Base-by-base conservation (phyloP, 2,888 invertebrate species). In the Tipula unca region DNA sequence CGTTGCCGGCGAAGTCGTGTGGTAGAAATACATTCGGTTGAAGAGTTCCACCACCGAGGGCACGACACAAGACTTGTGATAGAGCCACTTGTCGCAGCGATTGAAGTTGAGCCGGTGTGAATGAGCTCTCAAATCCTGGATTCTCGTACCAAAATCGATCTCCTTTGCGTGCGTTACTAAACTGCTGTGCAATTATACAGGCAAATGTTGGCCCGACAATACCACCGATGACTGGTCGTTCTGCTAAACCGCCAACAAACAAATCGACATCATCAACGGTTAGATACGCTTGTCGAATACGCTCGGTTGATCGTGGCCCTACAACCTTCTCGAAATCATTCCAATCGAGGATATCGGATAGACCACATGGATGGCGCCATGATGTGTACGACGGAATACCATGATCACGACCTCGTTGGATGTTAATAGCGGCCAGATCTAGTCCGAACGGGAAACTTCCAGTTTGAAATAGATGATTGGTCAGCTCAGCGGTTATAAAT, bases 71-170 rank as follows among this genome's bases (percentile, higher is more conserved):
- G 92, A 96, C 92, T 89, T 96, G 94, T 0, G 96, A 94, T 82
- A 96, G 91, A 0, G 94, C 94, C 17, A 94, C 92, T 85, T 93
- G 92, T 39, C 95, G 91, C 82, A 96, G 93, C 87, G 95, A 94
- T 87, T 95, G 94, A 2, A 97, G 90, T 89, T 97, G 96, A 0
- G 94, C 93, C 1, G 94, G 94, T 0, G 95, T 96, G 88, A 96
- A 95, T 0, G 95, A 94, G 35, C 93, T 95, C 86, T 95, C 94
- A 82, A 94, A 93, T 2, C 93, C 93, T 1, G 94, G 93, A 89
- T 96, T 96, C 90, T 97, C 97, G 88, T 96, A 96, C 96, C 96
- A 96, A 89, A 96, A 96, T 86, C 95, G 91, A 89, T 96, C 95
- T 14, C 96, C 96, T 89, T 94, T 94, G 0, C 96, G 93, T 0